Conservation (phyloP, 2,888 invertebrate genomes). For the Zonitis immaculata region DNA sequence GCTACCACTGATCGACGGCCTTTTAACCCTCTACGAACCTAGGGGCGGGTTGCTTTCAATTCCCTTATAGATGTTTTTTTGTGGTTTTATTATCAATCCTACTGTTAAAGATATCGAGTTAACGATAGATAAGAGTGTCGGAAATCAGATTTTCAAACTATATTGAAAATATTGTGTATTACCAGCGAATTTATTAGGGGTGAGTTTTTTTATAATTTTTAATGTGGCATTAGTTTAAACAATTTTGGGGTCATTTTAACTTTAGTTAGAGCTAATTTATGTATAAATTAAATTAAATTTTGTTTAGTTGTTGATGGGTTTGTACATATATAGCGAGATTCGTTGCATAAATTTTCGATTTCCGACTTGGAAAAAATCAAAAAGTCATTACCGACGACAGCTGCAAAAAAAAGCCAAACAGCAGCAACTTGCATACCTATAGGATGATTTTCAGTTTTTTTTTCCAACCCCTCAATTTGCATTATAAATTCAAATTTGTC, state of each 20-base stretch:
- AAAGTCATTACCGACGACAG: conserved; percentile 10
- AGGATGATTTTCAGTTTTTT: conserved; percentile 27
- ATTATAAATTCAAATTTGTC: conserved; percentile 38
- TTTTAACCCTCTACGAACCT: conserved; percentile 37
- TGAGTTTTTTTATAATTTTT: background rate
- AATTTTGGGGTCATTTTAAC: too few relatives aligned
- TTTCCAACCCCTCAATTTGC: conserved; percentile 32
- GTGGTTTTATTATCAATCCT: conserved; percentile 5
- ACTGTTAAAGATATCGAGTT: background rate
- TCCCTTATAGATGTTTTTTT: conserved; percentile 23
- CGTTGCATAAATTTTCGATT: background rate
- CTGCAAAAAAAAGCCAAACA: conserved; percentile 12
- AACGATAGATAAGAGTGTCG: background rate
- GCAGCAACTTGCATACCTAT: conserved; percentile 11
- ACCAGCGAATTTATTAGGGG: background rate
- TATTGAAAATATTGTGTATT: background rate
- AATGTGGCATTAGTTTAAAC: too few relatives aligned
- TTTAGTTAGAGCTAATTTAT: too few relatives aligned
- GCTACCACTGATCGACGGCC: conserved; percentile 38
- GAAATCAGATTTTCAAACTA: background rate
- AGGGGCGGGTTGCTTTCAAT: conserved; percentile 30
- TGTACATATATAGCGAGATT: too few relatives aligned
- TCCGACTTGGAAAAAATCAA: background rate
- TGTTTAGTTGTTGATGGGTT: too few relatives aligned
- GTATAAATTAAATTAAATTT: too few relatives aligned